Base-by-base conservation (phyloP, 2,113 vertebrate genomes). In the Tamias sibiricus region DNA sequence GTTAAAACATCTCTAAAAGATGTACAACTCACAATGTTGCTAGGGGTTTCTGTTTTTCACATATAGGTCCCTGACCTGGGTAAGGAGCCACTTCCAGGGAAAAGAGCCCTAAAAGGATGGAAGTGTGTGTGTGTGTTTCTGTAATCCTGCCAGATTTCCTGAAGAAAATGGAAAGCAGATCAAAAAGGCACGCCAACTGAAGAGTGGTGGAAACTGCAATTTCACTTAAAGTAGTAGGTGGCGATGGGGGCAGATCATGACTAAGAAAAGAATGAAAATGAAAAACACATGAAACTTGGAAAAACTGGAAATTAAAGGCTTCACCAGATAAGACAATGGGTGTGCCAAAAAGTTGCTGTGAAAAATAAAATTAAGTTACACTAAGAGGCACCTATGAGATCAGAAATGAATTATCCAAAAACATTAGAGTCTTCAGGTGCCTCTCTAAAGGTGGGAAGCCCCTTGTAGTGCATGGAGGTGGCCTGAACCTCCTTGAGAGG, bases 101-200 rank as follows among this genome's bases (percentile, higher is more conserved):
- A 96, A 95, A 95, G 44, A 86, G 66, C 9, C 66, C 87, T 93
- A 37, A 85, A 93, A 85, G 30, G 30, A 82, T 89, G 89, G 52
- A 93, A 71, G 81, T 72, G 96, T 96, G 96, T 95, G 96, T 93
- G 96, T 95, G 92, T 95, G 94, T 96, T 95, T 95, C 93, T 87
- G 14, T 57, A 52, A 42, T 95, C 32, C 77, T 44, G 97, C 96
- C 97, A 97, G 96, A 64, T 68, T 57, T 92, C 92, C 92, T 87
- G 90, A 92, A 71, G 90, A 87, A 96, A 96, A 96, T 96, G 94
- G 90, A 93, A 97, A 97, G 95, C 96, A 97, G 84, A 96, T 40
- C 52, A 49, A 79, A 80, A 77, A 96, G 64, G 35, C 94, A 96
- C 0, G 87, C 97, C 96, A 97, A 95, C 52, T 69, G 40, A 95